Evolutionary conservation across 1,140 invertebrate species (phyloP).

Genomic region (Diploscapter pachys): DNA sequence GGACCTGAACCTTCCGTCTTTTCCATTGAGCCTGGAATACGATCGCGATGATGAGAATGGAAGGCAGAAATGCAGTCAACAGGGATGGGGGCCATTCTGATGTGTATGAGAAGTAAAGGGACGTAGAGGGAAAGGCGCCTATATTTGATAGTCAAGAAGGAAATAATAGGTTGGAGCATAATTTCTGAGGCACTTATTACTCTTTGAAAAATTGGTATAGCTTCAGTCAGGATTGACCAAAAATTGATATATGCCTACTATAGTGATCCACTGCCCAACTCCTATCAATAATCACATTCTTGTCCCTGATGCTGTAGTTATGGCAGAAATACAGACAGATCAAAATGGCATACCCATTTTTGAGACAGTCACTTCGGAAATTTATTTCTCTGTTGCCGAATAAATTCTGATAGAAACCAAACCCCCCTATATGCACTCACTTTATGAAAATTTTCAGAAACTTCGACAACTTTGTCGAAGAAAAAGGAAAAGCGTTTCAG

Average conservation of each 20-base stretch:
- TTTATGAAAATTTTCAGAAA: background rate
- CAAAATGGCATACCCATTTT: background rate
- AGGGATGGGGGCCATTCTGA: slow-evolving; percentile 30
- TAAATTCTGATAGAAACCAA: background rate
- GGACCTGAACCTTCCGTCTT: slow-evolving; percentile 38
- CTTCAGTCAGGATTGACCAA: background rate
- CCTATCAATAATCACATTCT: slow-evolving; percentile 8
- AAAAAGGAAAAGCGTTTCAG: no score
- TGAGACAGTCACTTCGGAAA: background rate
- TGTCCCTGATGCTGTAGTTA: background rate
- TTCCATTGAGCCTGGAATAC: slow-evolving; percentile 42
- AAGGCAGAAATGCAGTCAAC: slow-evolving; percentile 31
- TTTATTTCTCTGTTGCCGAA: background rate
- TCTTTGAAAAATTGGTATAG: slow-evolving; percentile 4
- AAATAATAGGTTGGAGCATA: background rate
- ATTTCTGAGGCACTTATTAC: background rate
- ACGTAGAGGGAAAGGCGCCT: slow-evolving; percentile 20
- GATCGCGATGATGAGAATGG: slow-evolving; percentile 30
- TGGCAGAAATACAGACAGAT: background rate
- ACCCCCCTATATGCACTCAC: background rate
- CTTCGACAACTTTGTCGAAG: background rate
- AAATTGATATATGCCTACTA: background rate
- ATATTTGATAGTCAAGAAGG: background rate
- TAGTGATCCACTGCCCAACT: background rate
- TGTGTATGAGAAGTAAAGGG: slow-evolving; percentile 9